These are phyloP conservation scores for Serinus canaria DNA, from an alignment of 2,113 vertebrate species.

Conservation along the genomic window DNA sequence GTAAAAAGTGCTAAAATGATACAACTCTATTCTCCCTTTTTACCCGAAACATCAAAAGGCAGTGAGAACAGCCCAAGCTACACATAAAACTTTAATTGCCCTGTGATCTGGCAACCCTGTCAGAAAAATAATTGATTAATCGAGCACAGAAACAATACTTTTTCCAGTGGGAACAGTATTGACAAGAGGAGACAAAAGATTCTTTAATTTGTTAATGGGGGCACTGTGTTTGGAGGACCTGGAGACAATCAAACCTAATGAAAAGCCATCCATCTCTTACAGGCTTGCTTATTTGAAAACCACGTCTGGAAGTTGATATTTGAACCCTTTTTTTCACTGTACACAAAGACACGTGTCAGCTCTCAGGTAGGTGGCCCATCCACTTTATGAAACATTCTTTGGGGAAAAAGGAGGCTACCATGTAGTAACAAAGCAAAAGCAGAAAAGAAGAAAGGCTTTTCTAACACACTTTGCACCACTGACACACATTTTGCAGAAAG, in stretches of 20 bases:
- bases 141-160: background rate
- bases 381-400: background rate
- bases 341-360: background rate
- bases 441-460: background rate
- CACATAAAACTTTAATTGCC: background rate
- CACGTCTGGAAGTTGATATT: background rate
- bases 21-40: background rate
- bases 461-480: background rate
- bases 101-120: background rate
- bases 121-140: background rate
- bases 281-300: background rate
- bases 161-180: background rate
- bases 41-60: conserved; percentile 15
- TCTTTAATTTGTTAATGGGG: background rate
- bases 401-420: fast-evolving
- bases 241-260: background rate
- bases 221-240: background rate
- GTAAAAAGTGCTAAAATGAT: background rate
- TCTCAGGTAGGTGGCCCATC: fast-evolving
- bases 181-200: background rate
- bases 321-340: background rate
- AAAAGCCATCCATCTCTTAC: background rate
- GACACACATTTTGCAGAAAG: background rate
- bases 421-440: background rate
- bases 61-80: background rate